phyloP scores from a whole-genome alignment of 2,888 invertebrate species.

The Ennomos erosarius region DNA sequence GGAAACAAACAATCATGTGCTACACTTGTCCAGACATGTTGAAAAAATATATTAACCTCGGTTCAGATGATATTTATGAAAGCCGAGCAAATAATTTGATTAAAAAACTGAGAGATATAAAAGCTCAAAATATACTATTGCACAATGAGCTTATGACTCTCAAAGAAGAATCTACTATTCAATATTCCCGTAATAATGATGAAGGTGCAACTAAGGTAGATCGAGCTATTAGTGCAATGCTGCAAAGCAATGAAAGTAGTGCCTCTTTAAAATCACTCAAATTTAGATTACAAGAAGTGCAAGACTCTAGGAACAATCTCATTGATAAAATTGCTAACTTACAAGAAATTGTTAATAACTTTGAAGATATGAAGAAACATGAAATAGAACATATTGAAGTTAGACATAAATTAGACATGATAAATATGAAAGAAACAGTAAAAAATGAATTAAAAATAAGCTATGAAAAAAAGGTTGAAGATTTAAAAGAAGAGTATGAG shows the following conservation, averaged over 20 bases:
- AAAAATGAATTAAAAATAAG: constrained; percentile 56
- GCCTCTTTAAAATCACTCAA: constrained; percentile 58
- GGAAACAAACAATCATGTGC: constrained; percentile 45
- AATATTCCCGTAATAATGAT: constrained; percentile 35
- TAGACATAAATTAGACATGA: constrained; percentile 63
- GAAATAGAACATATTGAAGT: constrained; percentile 66
- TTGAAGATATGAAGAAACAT: constrained; percentile 58
- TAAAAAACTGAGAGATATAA: constrained; percentile 70
- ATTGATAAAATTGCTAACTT: constrained; percentile 57
- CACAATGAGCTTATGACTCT: constrained; percentile 61
- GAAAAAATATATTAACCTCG: constrained; percentile 27
- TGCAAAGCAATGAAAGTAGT: constrained; percentile 51
- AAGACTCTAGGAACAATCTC: constrained; percentile 58
- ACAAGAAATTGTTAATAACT: constrained; percentile 60
- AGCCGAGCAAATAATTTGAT: constrained; percentile 66
- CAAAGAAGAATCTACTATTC: constrained; percentile 54
- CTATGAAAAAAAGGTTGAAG: constrained; percentile 63
- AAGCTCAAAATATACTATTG: constrained; percentile 66
- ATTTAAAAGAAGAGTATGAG: constrained; percentile 58
- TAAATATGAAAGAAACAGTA: constrained; percentile 53
- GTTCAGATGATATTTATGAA: constrained; percentile 52
- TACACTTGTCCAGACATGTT: constrained; percentile 49
- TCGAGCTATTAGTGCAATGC: constrained; percentile 52
- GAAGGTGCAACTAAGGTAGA: constrained; percentile 51
- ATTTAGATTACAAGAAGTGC: constrained; percentile 61